Evolutionary conservation across 1,140 invertebrate species (phyloP).

Genomic region (Armadillidium nasatum): DNA sequence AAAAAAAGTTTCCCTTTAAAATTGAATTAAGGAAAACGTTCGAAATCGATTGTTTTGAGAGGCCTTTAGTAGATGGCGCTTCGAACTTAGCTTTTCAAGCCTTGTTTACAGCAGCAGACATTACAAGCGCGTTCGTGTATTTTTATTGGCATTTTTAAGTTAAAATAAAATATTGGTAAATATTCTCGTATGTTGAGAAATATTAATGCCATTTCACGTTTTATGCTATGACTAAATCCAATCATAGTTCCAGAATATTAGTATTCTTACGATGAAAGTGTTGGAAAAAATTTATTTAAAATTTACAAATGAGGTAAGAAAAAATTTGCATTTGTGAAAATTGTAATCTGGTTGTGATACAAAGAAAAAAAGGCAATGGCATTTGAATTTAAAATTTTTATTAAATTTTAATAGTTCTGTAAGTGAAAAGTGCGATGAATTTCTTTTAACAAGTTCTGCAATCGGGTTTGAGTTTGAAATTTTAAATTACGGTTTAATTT

Average conservation of each 20-base stretch:
- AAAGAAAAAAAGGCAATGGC: not conserved
- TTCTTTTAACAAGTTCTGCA: too few species aligned
- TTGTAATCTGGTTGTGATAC: not conserved
- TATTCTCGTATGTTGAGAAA: too few species aligned
- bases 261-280: slow-evolving; percentile 3
- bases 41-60: not conserved
- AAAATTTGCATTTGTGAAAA: not conserved
- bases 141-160: too few species aligned
- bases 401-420: too few species aligned
- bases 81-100: not conserved
- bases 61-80: not conserved
- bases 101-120: slow-evolving; percentile 2
- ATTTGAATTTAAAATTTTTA: too few species aligned
- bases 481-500: too few species aligned
- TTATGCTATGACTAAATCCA: slow-evolving; percentile 8
- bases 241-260: not conserved
- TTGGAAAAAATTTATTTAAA: not conserved
- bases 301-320: slow-evolving; percentile 5
- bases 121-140: not conserved
- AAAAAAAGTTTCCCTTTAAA: not conserved
- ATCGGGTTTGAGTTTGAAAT: too few species aligned
- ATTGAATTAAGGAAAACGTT: not conserved
- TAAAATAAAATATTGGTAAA: too few species aligned
- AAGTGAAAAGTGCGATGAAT: too few species aligned
- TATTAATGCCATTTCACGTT: not conserved